phyloP scores from a whole-genome alignment of 92 coral and sea anemone species.

The Isaurus tuberculatus region DNA sequence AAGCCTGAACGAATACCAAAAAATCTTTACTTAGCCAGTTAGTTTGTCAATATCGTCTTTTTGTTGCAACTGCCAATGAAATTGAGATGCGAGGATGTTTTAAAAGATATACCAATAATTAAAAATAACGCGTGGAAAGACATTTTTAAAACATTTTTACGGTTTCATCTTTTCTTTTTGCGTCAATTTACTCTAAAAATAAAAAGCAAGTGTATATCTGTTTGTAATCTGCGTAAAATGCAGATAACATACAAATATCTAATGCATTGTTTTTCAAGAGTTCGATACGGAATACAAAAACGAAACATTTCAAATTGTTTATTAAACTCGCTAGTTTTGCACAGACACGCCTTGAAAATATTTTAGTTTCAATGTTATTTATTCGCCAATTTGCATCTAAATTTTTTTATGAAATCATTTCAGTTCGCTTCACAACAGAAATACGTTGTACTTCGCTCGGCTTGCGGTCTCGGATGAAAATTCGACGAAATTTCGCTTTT shows the following conservation, averaged over 20 bases:
- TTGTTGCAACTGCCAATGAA: slow-evolving; percentile 6
- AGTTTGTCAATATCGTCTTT: slow-evolving; percentile 25
- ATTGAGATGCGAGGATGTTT: not conserved
- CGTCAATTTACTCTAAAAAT: not conserved
- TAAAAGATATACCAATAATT: not conserved
- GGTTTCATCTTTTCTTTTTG: not conserved
- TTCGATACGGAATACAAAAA: slow-evolving; percentile 7
- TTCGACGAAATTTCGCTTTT: not conserved
- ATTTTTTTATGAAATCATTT: not conserved
- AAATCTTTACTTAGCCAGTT: slow-evolving; percentile 8
- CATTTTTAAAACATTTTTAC: not conserved
- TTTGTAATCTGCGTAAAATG: slow-evolving; percentile 14
- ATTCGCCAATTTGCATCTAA: slow-evolving; percentile 14
- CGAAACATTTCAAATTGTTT: slow-evolving; percentile 4
- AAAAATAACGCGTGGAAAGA: too few relatives aligned
- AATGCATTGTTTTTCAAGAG: not conserved
- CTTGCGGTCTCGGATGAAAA: slow-evolving; percentile 32
- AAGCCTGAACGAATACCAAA: slow-evolving; percentile 36
- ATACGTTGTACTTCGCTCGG: slow-evolving; percentile 8
- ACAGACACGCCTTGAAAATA: slow-evolving; percentile 14
- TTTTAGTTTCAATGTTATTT: slow-evolving; percentile 12
- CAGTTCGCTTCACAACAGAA: not conserved
- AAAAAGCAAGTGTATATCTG: not conserved
- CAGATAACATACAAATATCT: not conserved
- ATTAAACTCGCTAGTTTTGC: not conserved